phyloP scores from a whole-genome alignment of 2,113 vertebrate species.

The Pan paniscus region DNA sequence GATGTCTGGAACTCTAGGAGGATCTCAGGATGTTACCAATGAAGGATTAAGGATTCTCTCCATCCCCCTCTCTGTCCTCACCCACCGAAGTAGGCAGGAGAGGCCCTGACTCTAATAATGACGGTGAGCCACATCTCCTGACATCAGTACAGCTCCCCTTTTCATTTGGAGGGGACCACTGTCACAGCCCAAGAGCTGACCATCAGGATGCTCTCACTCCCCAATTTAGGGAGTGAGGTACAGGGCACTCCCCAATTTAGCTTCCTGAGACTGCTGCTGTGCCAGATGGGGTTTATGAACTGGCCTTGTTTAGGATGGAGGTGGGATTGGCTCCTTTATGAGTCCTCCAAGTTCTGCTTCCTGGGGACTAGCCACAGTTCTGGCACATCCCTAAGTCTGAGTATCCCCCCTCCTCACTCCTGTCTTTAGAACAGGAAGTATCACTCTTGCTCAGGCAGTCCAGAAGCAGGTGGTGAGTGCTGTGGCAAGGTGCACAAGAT shows the following conservation, averaged over 20 bases:
- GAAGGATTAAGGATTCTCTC: background rate
- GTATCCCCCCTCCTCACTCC: background rate
- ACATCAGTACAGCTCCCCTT: background rate
- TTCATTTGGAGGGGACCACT: background rate
- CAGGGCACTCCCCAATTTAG: background rate
- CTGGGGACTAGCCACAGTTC: conserved; percentile 14
- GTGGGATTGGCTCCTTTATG: conserved; percentile 63
- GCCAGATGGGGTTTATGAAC: background rate
- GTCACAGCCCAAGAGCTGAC: background rate
- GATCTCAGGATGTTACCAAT: background rate
- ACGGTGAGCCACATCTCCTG: background rate
- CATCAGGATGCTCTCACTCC: background rate
- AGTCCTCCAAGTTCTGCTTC: background rate
- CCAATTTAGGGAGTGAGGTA: background rate
- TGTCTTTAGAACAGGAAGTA: conserved; percentile 34
- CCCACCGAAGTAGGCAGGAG: background rate
- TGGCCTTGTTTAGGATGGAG: background rate
- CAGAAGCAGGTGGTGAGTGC: conserved; percentile 66
- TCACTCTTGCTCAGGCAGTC: background rate
- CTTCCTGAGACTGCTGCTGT: background rate
- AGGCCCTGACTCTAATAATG: background rate
- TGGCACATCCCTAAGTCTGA: background rate
- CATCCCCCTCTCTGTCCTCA: background rate
- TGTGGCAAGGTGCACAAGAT: conserved; percentile 47
- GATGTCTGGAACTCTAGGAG: background rate